phyloP scores from a whole-genome alignment of 2,888 invertebrate species.

The Drosophila maculinotata region DNA sequence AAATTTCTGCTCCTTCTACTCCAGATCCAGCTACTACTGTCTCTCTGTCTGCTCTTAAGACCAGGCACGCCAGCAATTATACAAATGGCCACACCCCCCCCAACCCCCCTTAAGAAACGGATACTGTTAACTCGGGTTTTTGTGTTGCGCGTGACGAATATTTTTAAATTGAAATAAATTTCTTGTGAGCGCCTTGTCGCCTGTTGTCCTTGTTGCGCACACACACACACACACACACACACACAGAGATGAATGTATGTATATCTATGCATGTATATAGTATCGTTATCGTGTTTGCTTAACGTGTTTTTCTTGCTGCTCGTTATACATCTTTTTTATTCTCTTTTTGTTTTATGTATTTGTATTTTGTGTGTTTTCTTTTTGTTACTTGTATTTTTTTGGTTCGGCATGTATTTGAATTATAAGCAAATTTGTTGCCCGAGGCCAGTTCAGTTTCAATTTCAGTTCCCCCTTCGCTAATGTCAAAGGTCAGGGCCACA shows the following conservation, averaged over 20 bases:
- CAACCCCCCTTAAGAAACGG: too few species aligned
- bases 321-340: conserved; percentile 45
- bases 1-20: conserved; percentile 2
- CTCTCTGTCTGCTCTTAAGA: conserved; percentile 13
- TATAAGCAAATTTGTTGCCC: conserved; percentile 75
- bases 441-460: conserved; percentile 53
- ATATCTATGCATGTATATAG: conserved; percentile 52
- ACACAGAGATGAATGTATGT: conserved; percentile 5
- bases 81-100: conserved; percentile 63
- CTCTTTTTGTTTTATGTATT: conserved; percentile 30
- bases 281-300: conserved; percentile 76
- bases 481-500: conserved; percentile 71
- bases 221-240: neutral
- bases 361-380: conserved; percentile 23
- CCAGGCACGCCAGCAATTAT: conserved; percentile 69
- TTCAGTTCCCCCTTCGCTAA: conserved; percentile 52
- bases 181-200: conserved; percentile 48
- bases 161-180: conserved; percentile 79
- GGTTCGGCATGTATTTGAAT: conserved; percentile 61
- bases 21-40: conserved; percentile 5
- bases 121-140: conserved; percentile 61
- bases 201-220: conserved; percentile 48
- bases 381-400: neutral
- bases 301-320: conserved; percentile 69
- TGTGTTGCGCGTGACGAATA: conserved; percentile 75